These are phyloP conservation scores for Eublepharis macularius DNA, from an alignment of 2,113 vertebrate genomes.

Conservation along the genomic window DNA sequence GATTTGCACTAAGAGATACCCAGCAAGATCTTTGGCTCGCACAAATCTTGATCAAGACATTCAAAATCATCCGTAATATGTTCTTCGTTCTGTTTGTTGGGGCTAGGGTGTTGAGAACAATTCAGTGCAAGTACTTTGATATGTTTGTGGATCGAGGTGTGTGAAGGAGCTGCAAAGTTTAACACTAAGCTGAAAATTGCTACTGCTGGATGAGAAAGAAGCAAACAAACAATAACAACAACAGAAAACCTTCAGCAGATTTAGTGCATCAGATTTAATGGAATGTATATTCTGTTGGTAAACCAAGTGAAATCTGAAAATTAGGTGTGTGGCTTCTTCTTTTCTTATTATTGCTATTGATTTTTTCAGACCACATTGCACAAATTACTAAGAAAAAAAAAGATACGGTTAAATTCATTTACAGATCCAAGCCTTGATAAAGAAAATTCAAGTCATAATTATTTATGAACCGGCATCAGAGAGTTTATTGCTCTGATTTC, in stretches of 20 bases:
- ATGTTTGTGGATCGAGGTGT: background rate
- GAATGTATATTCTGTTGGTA: background rate
- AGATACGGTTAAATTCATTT: conserved; percentile 27
- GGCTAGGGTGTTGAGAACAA: too few relatives aligned
- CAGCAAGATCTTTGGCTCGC: too few relatives aligned
- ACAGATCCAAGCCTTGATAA: conserved; percentile 44
- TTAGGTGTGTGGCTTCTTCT: background rate
- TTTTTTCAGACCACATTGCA: background rate
- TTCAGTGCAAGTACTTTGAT: background rate
- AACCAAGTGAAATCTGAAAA: conserved; percentile 12
- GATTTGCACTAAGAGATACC: too few relatives aligned
- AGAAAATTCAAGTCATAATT: conserved; percentile 67
- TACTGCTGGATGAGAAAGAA: background rate
- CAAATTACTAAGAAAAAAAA: background rate
- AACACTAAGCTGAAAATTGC: background rate
- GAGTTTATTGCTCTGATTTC: conserved; percentile 80
- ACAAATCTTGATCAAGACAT: too few relatives aligned
- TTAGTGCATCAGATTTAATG: background rate
- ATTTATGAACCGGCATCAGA: conserved; percentile 77
- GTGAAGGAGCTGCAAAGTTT: background rate
- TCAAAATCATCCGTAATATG: too few relatives aligned
- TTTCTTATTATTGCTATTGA: background rate
- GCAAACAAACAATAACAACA: background rate
- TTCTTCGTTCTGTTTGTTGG: too few relatives aligned
- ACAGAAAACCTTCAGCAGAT: background rate